These are phyloP conservation scores for Hydrocynus forskahlii DNA, from an alignment of 2,797 vertebrate genomes.

Conservation along the genomic window DNA sequence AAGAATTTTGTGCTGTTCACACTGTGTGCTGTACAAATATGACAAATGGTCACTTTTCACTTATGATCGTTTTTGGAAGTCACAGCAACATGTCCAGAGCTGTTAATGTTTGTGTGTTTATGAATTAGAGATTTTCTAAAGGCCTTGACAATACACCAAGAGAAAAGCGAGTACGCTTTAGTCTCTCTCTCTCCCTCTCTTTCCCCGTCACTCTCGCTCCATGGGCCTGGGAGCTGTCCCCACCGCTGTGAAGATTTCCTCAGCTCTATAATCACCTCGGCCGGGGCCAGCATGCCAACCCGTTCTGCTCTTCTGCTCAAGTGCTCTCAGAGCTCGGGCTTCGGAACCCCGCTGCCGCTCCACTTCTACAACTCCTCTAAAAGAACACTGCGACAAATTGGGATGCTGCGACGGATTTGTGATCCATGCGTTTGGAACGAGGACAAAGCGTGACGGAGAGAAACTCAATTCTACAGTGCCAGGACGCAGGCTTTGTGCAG, in stretches of 20 bases:
- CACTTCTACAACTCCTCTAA: conserved; percentile 31
- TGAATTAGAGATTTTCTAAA: not conserved
- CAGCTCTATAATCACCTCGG: conserved; percentile 32
- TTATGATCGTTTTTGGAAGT: too few relatives aligned
- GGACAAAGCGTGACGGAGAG: conserved; percentile 21
- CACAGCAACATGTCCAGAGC: not conserved
- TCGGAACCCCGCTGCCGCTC: conserved; percentile 41
- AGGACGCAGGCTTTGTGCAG: conserved; percentile 39
- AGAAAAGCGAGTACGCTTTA: not conserved
- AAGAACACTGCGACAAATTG: conserved; percentile 26
- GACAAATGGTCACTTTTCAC: too few relatives aligned
- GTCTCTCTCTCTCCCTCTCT: not conserved
- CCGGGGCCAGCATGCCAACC: conserved; percentile 16
- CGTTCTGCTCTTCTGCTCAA: conserved; percentile 37
- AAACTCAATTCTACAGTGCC: conserved; percentile 27
- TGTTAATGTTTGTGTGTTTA: too few relatives aligned
- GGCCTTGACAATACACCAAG: not conserved
- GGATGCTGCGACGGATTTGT: conserved; percentile 24
- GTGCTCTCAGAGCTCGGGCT: conserved; percentile 35
- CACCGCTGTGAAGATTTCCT: conserved; percentile 30
- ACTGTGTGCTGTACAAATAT: too few relatives aligned
- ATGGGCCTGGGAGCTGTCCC: conserved; percentile 12
- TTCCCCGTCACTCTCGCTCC: not conserved
- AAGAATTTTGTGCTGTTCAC: too few relatives aligned
- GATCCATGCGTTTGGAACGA: conserved; percentile 32